Evolutionary conservation across 2,888 invertebrate species (phyloP), one percentile per base, ranked within the genome.

Genomic region (Hirtodrosophila duncani): DNA sequence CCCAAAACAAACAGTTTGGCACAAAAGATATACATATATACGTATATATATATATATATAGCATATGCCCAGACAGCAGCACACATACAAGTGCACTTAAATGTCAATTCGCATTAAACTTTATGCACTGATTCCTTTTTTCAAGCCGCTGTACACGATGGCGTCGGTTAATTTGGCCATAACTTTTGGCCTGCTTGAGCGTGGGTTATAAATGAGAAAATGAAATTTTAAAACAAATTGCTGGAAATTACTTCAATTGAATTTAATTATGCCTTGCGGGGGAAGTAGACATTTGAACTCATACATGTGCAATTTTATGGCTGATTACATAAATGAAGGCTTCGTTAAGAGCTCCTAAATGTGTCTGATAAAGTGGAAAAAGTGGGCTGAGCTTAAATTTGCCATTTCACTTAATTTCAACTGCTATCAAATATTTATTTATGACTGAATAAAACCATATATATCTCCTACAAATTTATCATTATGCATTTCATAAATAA

Each of bases 191-290:
- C 27, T 14, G n/a, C n/a, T n/a, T n/a, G n/a, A n/a, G n/a, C n/a
- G n/a, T 27, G 45, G 41, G 37, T 36, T 36, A 63, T 49, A 70
- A 53, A 56, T 65, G 53, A 27, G 44, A 56, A 36, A 67, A 74
- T 78, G 49, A 45, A 53, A 74, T 71, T n/a, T 74, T 53, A 59
- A 60, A 78, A 61, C 60, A 57, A 74, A 63, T 67, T 67, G 57
- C 18, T 46, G 57, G 46, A 58, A 74, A 74, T 79, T 51, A 56
- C 41, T 48, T 52, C 46, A 79, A 79, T 67, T 74, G 60, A 69
- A 78, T 74, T 67, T 49, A 67, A 74, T 71, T 71, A 63, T 41
- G 39, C 34, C 27, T 38, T 37, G 34, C 48, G 43, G 42, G 51
- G 34, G 52, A 41, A 26, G 30, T 13, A 34, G 27, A 8, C 24